Evolutionary conservation across 2,113 vertebrate genomes (phyloP).

Genomic region (Naja naja): DNA sequence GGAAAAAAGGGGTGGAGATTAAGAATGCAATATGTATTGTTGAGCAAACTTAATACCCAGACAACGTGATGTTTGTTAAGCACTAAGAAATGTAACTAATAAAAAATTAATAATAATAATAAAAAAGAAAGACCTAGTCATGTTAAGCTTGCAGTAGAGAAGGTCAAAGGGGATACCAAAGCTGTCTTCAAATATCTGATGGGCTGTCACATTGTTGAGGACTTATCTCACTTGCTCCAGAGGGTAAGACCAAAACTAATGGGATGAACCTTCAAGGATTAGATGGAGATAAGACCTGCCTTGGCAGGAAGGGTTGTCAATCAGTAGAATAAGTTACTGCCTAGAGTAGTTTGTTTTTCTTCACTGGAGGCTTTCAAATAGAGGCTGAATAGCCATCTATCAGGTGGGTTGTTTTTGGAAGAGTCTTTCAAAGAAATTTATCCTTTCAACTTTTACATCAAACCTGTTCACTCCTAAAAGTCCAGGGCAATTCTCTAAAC

Average conservation of each 20-base stretch:
- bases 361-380: not conserved
- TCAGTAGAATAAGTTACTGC: not conserved
- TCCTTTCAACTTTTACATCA: not conserved
- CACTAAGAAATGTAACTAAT: too few relatives aligned
- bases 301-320: not conserved
- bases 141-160: not conserved
- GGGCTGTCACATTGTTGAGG: not conserved
- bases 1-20: too few relatives aligned
- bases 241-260: not conserved
- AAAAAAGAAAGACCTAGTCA: not conserved
- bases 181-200: not conserved
- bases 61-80: too few relatives aligned
- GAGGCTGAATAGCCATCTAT: not conserved
- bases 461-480: not conserved
- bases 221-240: not conserved
- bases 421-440: not conserved
- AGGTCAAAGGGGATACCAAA: not conserved
- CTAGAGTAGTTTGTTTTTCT: not conserved
- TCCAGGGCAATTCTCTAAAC: not conserved
- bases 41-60: too few relatives aligned
- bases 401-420: not conserved
- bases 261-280: not conserved
- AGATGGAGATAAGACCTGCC: not conserved
- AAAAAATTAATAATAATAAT: too few relatives aligned
- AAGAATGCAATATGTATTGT: too few relatives aligned